Conservation (phyloP, 2,113 vertebrate genomes). For the Penelope pileata region DNA sequence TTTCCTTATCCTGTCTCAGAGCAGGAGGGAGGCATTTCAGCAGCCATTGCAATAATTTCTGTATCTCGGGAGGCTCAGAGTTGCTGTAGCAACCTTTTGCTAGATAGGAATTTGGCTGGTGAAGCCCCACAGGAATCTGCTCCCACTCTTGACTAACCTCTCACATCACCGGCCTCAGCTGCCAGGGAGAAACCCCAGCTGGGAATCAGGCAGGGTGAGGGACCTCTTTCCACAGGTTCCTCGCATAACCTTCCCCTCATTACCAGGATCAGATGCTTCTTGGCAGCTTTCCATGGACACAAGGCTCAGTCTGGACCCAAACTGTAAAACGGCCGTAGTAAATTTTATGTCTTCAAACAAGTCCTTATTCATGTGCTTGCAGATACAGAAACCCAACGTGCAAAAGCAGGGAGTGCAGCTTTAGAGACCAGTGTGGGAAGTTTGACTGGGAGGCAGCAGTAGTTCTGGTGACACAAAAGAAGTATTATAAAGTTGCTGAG, state of each 20-base stretch:
- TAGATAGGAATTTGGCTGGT: constrained; percentile 66
- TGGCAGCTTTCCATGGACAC: background rate
- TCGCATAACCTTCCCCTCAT: background rate
- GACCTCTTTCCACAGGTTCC: constrained; percentile 21
- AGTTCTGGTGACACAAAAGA: constrained; percentile 62
- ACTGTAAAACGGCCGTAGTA: background rate
- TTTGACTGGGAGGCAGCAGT: constrained; percentile 38
- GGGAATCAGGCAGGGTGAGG: background rate
- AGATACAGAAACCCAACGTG: background rate
- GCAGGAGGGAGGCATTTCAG: constrained; percentile 23
- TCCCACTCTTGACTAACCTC: constrained; percentile 42
- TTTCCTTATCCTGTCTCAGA: constrained; percentile 21
- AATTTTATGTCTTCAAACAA: background rate
- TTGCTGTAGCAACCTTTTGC: constrained; percentile 65
- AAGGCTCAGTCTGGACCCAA: background rate
- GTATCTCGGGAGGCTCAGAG: constrained; percentile 46
- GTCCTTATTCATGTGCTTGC: background rate
- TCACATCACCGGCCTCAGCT: constrained; percentile 45
- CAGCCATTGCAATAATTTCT: constrained; percentile 43
- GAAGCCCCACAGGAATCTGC: constrained; percentile 61
- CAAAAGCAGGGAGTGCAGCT: background rate
- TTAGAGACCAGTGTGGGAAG: constrained; percentile 25
- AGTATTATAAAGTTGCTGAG: constrained; percentile 48
- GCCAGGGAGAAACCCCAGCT: constrained; percentile 61
- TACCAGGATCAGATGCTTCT: background rate